Evolutionary conservation across 2,888 invertebrate species (phyloP).

Genomic region (Apomyelois bistriatella): DNA sequence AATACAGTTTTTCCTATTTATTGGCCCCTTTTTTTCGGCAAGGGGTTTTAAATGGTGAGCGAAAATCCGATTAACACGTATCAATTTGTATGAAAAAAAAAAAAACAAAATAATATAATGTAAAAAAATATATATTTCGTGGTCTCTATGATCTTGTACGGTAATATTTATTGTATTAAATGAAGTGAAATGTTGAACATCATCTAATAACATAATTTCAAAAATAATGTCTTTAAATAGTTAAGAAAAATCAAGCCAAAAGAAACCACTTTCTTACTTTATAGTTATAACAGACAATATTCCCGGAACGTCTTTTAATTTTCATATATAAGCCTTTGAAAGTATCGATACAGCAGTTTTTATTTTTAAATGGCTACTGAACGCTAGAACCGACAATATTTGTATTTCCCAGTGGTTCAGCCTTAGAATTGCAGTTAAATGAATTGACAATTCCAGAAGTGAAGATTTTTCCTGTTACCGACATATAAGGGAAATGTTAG

Average conservation of each 20-base stretch:
- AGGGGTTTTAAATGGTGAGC: background rate
- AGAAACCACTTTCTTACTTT: too few relatives aligned
- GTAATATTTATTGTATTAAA: too few relatives aligned
- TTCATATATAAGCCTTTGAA: background rate
- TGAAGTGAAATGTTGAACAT: too few relatives aligned
- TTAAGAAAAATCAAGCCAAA: too few relatives aligned
- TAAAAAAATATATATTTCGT: too few relatives aligned
- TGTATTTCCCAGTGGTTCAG: background rate
- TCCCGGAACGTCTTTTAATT: background rate
- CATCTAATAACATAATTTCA: too few relatives aligned
- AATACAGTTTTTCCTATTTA: slow-evolving; percentile 18
- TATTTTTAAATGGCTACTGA: background rate
- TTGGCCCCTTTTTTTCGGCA: background rate
- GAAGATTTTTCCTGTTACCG: slow-evolving; percentile 5
- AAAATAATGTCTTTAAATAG: too few relatives aligned
- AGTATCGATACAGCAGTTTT: background rate
- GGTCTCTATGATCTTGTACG: too few relatives aligned
- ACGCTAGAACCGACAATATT: background rate
- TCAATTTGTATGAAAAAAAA: too few relatives aligned
- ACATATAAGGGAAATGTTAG: background rate
- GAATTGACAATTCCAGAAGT: slow-evolving; percentile 15
- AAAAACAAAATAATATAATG: too few relatives aligned
- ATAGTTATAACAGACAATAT: too few relatives aligned
- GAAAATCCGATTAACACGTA: background rate
- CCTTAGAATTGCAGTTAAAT: slow-evolving; percentile 7